phyloP scores from a whole-genome alignment of 2,113 vertebrate species.

The Cettia cetti region DNA sequence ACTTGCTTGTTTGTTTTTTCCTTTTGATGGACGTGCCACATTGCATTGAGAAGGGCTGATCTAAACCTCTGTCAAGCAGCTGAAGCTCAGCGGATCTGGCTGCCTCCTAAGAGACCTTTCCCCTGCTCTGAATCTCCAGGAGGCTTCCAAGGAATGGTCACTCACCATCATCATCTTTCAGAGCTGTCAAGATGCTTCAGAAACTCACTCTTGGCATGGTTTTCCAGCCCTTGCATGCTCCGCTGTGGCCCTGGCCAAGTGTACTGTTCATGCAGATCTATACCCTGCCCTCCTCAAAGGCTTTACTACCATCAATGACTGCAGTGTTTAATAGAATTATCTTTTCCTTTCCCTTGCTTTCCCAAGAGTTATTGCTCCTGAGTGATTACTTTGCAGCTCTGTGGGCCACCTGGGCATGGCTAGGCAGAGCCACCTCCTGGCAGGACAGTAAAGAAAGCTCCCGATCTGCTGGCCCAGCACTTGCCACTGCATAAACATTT shows the following conservation, averaged over 20 bases:
- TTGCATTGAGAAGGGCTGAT: neutral
- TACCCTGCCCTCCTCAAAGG: neutral
- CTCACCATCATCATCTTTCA: neutral
- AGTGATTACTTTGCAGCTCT: neutral
- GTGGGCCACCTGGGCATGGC: conserved; percentile 2
- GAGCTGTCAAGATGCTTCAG: neutral
- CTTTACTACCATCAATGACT: neutral
- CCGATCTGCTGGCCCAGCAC: neutral
- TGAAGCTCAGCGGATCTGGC: neutral
- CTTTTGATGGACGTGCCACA: neutral
- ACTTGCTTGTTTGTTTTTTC: neutral
- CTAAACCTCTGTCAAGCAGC: neutral
- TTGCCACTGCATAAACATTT: neutral
- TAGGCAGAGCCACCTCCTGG: conserved; percentile 58
- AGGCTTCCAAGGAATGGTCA: neutral
- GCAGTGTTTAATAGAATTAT: neutral
- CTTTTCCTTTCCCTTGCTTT: neutral
- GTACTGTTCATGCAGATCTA: neutral
- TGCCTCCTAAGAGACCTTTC: neutral
- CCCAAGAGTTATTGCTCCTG: neutral
- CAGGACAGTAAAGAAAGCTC: neutral
- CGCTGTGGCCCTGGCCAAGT: neutral
- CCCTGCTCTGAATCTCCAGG: neutral
- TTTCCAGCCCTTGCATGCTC: neutral
- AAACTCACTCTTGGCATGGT: neutral